Evolutionary conservation across 2,113 vertebrate genomes (phyloP), one percentile per base, ranked within the genome.

Genomic region (Gymnocephalus cernua): DNA sequence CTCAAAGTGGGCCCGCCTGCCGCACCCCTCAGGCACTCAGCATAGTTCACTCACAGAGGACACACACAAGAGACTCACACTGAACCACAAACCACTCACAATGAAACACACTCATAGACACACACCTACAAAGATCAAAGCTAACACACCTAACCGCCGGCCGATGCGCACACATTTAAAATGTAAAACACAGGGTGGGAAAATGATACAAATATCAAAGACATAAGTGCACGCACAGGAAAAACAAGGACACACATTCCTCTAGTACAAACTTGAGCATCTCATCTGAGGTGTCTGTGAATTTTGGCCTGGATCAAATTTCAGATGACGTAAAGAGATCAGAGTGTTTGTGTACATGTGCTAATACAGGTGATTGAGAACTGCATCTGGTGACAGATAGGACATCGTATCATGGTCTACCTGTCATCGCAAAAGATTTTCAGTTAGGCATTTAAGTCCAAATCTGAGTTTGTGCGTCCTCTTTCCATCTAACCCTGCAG

Each of bases 91-190:
- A 51, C 14, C 12, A 10, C 47, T 62, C 15, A 13, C 32, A 50
- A 27, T 44, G 9, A 74, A 35, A 13, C 69, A 23, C 35, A 10
- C 19, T 2, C 69, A 29, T 11, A 14, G 47, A 62, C 23, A 35
- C 70, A 66, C 76, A 69, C 77, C 57, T 9, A 71, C 7, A 64
- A 19, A 59, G 57, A 87, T 81, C 48, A 78, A 83, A 70, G 54
- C 19, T 4, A 44, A 64, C 72, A 35, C 38, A 4, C 66, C 71
- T 18, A 65, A 45, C 15, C 27, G 13, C 4, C 4, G 0, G 16
- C 6, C n/a, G 56, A 2, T 13, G 6, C 8, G 2, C 53, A 9
- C 51, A 63, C 58, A 64, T 18, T 63, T 44, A 8, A 45, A 19
- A 63, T 27, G 4, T n/a, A 41, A 56, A 51, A 48, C 38, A 53